phyloP scores from a whole-genome alignment of 2,888 invertebrate species.

The Branchellion lobata region DNA sequence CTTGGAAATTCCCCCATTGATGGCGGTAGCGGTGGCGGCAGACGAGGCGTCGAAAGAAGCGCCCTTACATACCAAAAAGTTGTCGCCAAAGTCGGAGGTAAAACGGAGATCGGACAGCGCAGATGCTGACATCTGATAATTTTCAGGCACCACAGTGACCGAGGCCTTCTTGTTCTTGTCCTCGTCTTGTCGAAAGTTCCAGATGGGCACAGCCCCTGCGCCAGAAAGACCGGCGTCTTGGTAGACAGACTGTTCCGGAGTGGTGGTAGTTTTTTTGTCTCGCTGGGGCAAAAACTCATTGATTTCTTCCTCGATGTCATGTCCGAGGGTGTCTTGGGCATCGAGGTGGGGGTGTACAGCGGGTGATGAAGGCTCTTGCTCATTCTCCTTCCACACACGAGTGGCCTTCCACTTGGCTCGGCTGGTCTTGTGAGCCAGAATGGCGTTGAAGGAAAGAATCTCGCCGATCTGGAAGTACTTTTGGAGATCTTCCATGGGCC shows the following conservation, averaged over 20 bases:
- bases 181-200: conserved; percentile 56
- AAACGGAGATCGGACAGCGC: conserved; percentile 55
- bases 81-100: conserved; percentile 37
- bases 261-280: conserved; percentile 55
- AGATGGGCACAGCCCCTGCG: conserved; percentile 60
- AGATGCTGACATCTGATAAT: conserved; percentile 60
- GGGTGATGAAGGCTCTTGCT: conserved; percentile 57
- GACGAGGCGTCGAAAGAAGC: conserved; percentile 8
- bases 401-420: conserved; percentile 62
- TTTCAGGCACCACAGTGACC: conserved; percentile 60
- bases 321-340: conserved; percentile 50
- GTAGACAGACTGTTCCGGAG: conserved; percentile 55
- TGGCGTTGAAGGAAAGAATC: conserved; percentile 61
- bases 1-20: conserved; percentile 1
- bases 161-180: conserved; percentile 40
- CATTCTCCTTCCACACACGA: conserved; percentile 62
- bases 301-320: conserved; percentile 60
- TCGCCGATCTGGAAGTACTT: conserved; percentile 60
- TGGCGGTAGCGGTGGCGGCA: conserved; percentile 13
- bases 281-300: conserved; percentile 55
- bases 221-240: conserved; percentile 60
- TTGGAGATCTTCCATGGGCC: conserved; percentile 60
- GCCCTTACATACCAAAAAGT: conserved; percentile 28
- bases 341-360: conserved; percentile 33
- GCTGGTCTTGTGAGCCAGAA: conserved; percentile 62